Base-by-base conservation (phyloP, 30 jellyfish, hydroid and myxozoan species). In the Hydractinia symbiolongicarpus region DNA sequence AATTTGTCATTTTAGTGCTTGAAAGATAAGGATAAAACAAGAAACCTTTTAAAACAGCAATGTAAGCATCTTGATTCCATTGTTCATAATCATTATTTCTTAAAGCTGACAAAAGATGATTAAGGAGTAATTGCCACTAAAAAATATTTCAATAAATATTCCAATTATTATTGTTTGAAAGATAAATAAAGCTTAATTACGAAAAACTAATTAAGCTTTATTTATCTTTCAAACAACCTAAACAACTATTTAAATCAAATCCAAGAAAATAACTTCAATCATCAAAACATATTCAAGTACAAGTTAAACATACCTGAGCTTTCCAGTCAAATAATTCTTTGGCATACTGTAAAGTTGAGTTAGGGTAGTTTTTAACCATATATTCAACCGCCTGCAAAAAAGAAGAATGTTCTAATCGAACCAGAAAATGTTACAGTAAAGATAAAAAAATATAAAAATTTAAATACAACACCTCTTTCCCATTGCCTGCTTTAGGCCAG, bases 11-110 rank as follows among this genome's bases (percentile, higher is more conserved):
- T 58, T 17, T 3, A 58, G 19, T 15, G 1, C 1, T 11, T 20
- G 53, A 73, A 21, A 19, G n/a, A n/a, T 5, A 20, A 49, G 13
- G 69, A 4, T 9, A n/a, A 10, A 67, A 4, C 13, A 20, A 4
- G 7, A 8, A 17, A 91, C 98, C 98, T 73, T 82, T 86, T 52
- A 91, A 70, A 21, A 93, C 95, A 21, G 82, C 96, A 76, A 86
- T 8, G 64, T 85, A 86, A 2, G 96, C 78, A 30, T 86, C 95
- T 54, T 83, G 77, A 67, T 91, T 91, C 96, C 95, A 86, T 49
- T 84, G 84, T 62, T 86, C 96, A 73, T 81, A 81, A 16, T 76
- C 82, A 5, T 91, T 82, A 7, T 86, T 82, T 60, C 67, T 83
- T 53, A 91, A 68, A 4, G 77, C 67, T 53, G 75, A 79, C 64